Conservation (phyloP, 1,140 invertebrate species). For the Polyergus mexicanus region DNA sequence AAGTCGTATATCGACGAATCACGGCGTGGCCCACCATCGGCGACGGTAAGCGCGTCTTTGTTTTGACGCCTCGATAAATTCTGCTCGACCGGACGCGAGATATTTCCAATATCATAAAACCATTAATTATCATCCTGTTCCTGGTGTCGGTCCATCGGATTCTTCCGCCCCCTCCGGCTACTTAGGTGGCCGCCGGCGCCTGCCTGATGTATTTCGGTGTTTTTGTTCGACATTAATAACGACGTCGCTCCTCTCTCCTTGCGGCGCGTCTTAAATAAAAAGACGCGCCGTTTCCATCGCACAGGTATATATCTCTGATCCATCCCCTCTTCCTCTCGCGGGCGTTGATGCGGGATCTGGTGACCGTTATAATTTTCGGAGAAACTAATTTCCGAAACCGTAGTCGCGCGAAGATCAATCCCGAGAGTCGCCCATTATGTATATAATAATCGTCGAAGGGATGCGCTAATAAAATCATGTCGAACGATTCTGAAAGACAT, state of each 20-base stretch:
- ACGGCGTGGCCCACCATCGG: slow-evolving; percentile 41
- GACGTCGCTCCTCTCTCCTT: slow-evolving; percentile 68
- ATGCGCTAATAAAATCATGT: slow-evolving; percentile 49
- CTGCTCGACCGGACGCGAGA: slow-evolving; percentile 76
- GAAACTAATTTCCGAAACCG: slow-evolving; percentile 25
- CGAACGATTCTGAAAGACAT: slow-evolving; percentile 46
- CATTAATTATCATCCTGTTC: slow-evolving; percentile 83
- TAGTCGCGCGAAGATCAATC: slow-evolving; percentile 57
- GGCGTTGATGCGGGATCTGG: slow-evolving; percentile 6
- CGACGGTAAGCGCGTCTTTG: slow-evolving; percentile 56
- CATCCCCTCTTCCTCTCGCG: neutral
- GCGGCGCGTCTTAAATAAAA: slow-evolving; percentile 61
- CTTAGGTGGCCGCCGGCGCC: slow-evolving; percentile 84
- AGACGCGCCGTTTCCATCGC: neutral
- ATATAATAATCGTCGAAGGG: slow-evolving; percentile 36
- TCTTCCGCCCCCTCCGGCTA: slow-evolving; percentile 76
- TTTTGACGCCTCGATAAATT: slow-evolving; percentile 72
- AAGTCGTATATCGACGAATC: slow-evolving; percentile 58
- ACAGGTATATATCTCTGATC: slow-evolving; percentile 11
- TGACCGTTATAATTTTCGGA: slow-evolving; percentile 47
- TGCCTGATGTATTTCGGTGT: slow-evolving; percentile 82
- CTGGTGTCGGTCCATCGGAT: slow-evolving; percentile 77
- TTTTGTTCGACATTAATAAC: slow-evolving; percentile 84
- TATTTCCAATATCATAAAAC: slow-evolving; percentile 85
- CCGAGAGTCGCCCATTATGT: slow-evolving; percentile 42